Conservation (phyloP, 2,113 vertebrate species). For the Pterocles orientalis region DNA sequence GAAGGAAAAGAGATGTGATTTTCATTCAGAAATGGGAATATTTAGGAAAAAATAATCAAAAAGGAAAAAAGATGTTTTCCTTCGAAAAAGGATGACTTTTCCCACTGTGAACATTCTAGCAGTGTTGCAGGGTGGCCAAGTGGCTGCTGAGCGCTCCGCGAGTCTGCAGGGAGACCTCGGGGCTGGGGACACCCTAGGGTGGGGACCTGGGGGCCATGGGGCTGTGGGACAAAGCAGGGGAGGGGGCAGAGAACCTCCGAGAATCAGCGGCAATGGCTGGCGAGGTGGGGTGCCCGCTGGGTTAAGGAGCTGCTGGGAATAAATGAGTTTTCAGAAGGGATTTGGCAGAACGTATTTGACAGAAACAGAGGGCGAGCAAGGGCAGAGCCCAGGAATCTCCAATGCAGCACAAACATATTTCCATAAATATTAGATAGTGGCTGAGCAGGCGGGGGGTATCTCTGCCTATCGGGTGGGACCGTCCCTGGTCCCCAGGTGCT, state of each 20-base stretch:
- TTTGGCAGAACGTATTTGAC: slow-evolving; percentile 40
- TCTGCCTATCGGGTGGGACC: background rate
- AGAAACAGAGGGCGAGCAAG: slow-evolving; percentile 7
- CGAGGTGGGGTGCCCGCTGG: background rate
- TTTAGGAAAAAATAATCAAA: background rate
- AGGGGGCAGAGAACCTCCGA: background rate
- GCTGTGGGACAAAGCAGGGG: too few species aligned
- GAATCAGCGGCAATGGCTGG: accelerated
- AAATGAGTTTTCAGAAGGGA: slow-evolving; percentile 46
- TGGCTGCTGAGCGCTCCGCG: background rate
- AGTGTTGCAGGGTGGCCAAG: background rate
- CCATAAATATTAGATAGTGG: background rate
- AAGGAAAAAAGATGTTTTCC: background rate
- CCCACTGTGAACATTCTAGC: background rate
- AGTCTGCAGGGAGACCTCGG: background rate
- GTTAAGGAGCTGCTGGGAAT: slow-evolving; percentile 9
- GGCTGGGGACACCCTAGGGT: background rate
- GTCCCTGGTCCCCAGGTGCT: background rate
- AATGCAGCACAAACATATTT: background rate
- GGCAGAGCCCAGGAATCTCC: slow-evolving; percentile 11
- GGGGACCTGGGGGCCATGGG: background rate
- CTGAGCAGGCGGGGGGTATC: background rate
- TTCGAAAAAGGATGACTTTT: background rate
- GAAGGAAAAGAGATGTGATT: background rate
- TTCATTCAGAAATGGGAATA: background rate